Base-by-base conservation (phyloP, 2,797 vertebrate species). In the Neopelma chrysocephalum region DNA sequence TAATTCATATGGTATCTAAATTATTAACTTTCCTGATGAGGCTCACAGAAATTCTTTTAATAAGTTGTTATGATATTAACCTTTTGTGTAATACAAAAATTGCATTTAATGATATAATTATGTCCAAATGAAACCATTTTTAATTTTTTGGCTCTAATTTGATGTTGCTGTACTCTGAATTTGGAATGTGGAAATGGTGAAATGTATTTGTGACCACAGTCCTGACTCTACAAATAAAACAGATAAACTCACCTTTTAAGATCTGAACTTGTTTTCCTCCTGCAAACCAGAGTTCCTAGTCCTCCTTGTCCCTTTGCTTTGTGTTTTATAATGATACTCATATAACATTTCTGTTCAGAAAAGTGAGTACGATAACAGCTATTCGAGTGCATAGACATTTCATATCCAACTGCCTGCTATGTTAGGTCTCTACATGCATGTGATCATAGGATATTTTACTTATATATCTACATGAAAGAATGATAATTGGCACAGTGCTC, bases 1-100 rank as follows among this genome's bases (percentile, higher is more conserved):
- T 81, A 68, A 25, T 89, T 96, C 42, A 34, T 89, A 77, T 47
- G 60, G 62, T 83, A 87, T 95, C 73, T 96, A 94, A 96, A 96
- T 95, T 94, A 92, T 94, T 97, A 94, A 96, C 66, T 95, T 93
- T 80, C 70, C 73, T 94, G 87, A 96, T 97, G 76, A 96, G 60
- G 27, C 80, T 94, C 64, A 60, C 38, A 79, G 54, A 91, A 90
- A 86, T 77, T 40, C 21, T 87, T 89, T 82, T 87, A 93, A 89
- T 95, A 95, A 82, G 31, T 87, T 93, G 40, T 87, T 94, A 70
- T 66, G 60, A 89, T 80, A 94, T 90, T 96, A 96, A 96, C 95
- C 83, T 96, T 97, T 84, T 89, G 60, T 94, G 73, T 94, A 93
- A 93, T 79, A 89, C 16, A 92, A 90, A 91, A 94, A 90, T 65